phyloP scores from a whole-genome alignment of 2,113 vertebrate genomes.

The Sciurus niger region DNA sequence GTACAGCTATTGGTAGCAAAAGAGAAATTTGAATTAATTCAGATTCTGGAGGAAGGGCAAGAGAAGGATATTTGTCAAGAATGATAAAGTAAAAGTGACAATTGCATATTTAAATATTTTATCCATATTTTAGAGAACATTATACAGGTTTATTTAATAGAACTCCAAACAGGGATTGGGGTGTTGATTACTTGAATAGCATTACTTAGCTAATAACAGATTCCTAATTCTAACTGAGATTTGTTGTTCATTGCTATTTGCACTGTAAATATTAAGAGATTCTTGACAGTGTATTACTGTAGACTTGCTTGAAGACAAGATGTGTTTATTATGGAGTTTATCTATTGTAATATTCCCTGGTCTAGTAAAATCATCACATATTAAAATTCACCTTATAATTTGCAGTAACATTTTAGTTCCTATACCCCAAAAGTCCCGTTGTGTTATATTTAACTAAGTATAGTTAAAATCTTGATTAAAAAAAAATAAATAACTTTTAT shows the following conservation, averaged over 20 bases:
- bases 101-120: conserved; percentile 34
- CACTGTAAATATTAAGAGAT: conserved; percentile 26
- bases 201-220: not conserved
- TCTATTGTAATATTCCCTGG: conserved; percentile 54
- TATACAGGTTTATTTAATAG: conserved; percentile 9
- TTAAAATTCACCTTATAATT: conserved; percentile 76
- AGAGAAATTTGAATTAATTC: not conserved
- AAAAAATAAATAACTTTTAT: not conserved
- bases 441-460: conserved; percentile 70
- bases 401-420: conserved; percentile 79
- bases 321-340: conserved; percentile 63
- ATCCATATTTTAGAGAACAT: not conserved
- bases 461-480: conserved; percentile 70
- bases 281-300: conserved; percentile 44
- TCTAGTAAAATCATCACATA: conserved; percentile 65
- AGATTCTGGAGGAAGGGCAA: not conserved
- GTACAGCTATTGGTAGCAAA: not conserved
- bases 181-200: conserved; percentile 3
- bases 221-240: conserved; percentile 42
- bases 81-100: conserved; percentile 11
- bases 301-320: conserved; percentile 60
- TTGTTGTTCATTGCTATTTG: not conserved
- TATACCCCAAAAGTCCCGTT: conserved; percentile 77
- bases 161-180: not conserved
- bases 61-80: not conserved